Evolutionary conservation across 2,888 invertebrate species (phyloP).

Genomic region (Portevinia maculata): DNA sequence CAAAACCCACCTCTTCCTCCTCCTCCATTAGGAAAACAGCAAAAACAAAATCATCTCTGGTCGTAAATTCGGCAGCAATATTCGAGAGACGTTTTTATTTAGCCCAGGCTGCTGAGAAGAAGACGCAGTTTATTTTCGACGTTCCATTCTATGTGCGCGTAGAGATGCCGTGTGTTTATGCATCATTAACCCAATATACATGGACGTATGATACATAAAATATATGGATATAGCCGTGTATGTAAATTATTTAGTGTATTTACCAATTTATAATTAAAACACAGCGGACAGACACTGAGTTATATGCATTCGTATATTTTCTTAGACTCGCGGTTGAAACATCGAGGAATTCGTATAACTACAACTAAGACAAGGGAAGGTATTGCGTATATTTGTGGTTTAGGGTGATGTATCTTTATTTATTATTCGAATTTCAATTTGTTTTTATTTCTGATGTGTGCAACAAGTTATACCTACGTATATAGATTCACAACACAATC

Average conservation of each 20-base stretch:
- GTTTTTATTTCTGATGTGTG: constrained; percentile 26
- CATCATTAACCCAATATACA: constrained; percentile 69
- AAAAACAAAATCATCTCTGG: constrained; percentile 25
- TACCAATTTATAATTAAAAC: constrained; percentile 67
- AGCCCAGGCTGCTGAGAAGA: constrained; percentile 67
- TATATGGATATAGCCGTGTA: constrained; percentile 9
- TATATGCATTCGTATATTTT: constrained; percentile 44
- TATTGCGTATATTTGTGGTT: constrained; percentile 4
- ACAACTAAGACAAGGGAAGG: not conserved
- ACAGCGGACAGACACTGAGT: constrained; percentile 57
- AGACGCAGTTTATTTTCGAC: constrained; percentile 70
- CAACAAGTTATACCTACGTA: constrained; percentile 5
- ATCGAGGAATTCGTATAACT: constrained; percentile 7
- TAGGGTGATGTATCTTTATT: constrained; percentile 34
- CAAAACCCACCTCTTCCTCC: not conserved
- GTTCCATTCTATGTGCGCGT: constrained; percentile 51
- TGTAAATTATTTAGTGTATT: constrained; percentile 46
- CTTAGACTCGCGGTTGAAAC: constrained; percentile 11
- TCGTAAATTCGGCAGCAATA: constrained; percentile 69
- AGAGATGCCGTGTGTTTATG: constrained; percentile 56
- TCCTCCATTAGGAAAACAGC: not conserved
- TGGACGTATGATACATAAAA: not conserved
- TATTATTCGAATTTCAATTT: constrained; percentile 42
- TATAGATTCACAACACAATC: constrained; percentile 37
- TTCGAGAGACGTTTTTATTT: constrained; percentile 72